These are phyloP conservation scores for Leptothorax acervorum DNA, from an alignment of 2,888 invertebrate species.

Conservation along the genomic window DNA sequence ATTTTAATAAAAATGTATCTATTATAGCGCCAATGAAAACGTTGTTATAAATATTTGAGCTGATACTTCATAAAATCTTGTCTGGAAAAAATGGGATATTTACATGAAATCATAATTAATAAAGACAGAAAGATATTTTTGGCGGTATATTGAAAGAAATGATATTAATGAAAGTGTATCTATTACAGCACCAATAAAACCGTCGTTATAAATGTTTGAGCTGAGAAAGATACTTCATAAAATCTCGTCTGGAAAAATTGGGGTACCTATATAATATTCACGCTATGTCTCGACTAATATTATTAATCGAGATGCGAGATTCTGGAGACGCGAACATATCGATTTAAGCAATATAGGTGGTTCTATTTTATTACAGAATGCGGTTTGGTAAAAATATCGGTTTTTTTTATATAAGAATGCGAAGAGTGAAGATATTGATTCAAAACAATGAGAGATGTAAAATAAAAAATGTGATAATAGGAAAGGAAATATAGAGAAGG, in stretches of 20 bases:
- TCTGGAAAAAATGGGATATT: background rate
- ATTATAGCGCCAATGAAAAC: background rate
- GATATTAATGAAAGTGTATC: background rate
- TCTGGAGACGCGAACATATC: background rate
- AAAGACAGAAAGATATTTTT: background rate
- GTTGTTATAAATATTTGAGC: background rate
- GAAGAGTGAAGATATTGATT: background rate
- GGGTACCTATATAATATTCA: no score
- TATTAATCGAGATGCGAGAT: background rate
- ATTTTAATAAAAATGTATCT: background rate
- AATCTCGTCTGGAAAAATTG: background rate
- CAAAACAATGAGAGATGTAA: background rate
- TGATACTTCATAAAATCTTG: background rate
- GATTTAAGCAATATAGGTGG: background rate
- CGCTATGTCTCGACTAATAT: background rate
- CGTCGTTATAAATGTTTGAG: background rate
- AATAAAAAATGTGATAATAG: background rate
- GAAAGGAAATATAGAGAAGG: background rate
- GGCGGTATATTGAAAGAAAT: background rate
- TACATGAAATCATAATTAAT: no score
- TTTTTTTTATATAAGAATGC: background rate
- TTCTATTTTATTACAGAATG: background rate
- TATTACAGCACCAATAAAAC: background rate
- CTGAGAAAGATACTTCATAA: background rate
- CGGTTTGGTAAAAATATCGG: background rate